phyloP scores from a whole-genome alignment of 2,888 invertebrate species.

The Polyploca ridens region DNA sequence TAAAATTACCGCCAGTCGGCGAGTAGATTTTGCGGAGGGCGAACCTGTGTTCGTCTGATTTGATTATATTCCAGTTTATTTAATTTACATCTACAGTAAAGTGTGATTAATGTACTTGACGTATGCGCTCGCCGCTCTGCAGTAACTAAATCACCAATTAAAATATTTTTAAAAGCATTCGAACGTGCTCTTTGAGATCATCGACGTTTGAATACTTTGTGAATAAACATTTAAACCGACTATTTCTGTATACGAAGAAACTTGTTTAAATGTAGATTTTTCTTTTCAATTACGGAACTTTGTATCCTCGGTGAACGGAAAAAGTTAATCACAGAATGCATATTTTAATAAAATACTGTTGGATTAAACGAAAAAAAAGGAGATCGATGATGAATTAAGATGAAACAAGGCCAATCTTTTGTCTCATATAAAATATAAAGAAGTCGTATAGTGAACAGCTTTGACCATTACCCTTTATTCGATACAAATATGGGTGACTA shows the following conservation, averaged over 20 bases:
- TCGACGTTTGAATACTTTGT: constrained; percentile 6
- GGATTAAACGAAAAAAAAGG: no score
- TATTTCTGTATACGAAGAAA: background rate
- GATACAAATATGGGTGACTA: no score
- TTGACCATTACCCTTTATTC: no score
- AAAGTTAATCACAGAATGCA: no score
- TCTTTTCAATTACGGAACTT: no score
- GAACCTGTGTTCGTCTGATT: constrained; percentile 31
- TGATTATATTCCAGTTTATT: constrained; percentile 2
- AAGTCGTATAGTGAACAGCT: no score
- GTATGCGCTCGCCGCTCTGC: background rate
- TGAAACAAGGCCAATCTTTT: no score
- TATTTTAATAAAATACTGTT: no score
- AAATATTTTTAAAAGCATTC: constrained; percentile 1
- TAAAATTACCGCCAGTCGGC: constrained; percentile 63
- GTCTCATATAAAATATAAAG: no score
- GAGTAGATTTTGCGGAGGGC: constrained; percentile 38
- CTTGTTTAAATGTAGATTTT: background rate
- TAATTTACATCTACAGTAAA: background rate
- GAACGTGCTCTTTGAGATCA: constrained; percentile 1
- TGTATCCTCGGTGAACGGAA: no score
- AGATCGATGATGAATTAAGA: no score
- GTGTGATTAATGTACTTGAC: background rate
- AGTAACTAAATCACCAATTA: background rate
- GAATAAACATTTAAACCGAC: background rate